Base-by-base conservation (phyloP, 2,888 invertebrate species). In the Melanargia galathea region DNA sequence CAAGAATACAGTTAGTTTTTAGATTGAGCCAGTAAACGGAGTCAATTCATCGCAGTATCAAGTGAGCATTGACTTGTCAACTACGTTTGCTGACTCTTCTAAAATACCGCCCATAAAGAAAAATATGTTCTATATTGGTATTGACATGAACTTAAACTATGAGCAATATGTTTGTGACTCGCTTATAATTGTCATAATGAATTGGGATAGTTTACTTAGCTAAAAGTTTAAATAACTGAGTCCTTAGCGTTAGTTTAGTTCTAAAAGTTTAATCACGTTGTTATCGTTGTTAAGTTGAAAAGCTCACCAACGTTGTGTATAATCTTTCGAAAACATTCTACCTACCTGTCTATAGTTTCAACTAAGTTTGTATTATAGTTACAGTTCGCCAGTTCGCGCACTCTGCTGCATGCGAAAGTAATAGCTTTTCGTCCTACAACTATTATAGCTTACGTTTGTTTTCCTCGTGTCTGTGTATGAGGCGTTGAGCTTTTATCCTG, bases 351-450 rank as follows among this genome's bases (percentile, higher is more conserved):
- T 18, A 49, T 30, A 49, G 30, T 49, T 30, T 24, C 30, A 16
- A 18, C 18, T 2, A 49, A 49, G 16, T 49, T 49, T 2, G 30
- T n/a, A 30, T n/a, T n/a, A n/a, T n/a, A 20, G 45, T 20, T 49
- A 30, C 48, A 30, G 26, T 30, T 18, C 30, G 30, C 10, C 30
- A 16, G 49, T 18, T 26, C 1, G 30, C 49, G 30, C 49, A 3
- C 48, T 48, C 20, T 20, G 18, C 46, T 8, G 49, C 30, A 49
- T 26, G 49, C 30, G 16, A 16, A 49, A 49, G 49, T 49, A 49
- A 49, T 30, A 49, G 49, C 49, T 30, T 30, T 48, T 49, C 30
- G 30, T 49, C 30, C 26, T 16, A 30, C 30, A 10, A 48, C 49
- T 26, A 20, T 16, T 49, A 30, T 18, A 30, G 49, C 49, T 26